phyloP scores from a whole-genome alignment of 2,113 vertebrate genomes.

The Cygnus buccinator region DNA sequence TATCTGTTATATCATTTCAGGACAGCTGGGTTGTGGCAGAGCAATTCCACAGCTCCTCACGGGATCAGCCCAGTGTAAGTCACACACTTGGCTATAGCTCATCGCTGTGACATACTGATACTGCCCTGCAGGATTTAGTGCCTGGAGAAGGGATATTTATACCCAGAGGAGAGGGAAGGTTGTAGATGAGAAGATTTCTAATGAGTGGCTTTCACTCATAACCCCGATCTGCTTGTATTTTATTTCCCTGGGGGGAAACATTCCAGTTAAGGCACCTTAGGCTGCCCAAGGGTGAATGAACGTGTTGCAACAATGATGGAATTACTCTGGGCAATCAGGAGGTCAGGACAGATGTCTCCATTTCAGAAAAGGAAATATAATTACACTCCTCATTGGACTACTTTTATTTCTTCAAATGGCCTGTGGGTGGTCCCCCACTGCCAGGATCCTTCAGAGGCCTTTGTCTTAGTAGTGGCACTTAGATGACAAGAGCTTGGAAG shows the following conservation, averaged over 20 bases:
- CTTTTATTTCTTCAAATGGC: neutral
- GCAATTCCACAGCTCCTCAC: fast-evolving
- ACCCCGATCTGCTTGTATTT: neutral
- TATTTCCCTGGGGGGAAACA: neutral
- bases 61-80: neutral
- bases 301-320: neutral
- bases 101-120: neutral
- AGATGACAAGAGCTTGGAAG: neutral
- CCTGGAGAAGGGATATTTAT: neutral
- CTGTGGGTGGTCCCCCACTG: neutral
- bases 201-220: neutral
- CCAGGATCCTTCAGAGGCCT: neutral
- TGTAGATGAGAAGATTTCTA: neutral
- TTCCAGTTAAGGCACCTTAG: neutral
- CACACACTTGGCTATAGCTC: neutral
- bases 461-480: neutral
- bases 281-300: neutral
- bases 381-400: neutral
- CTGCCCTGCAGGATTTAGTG: neutral
- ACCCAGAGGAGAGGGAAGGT: neutral
- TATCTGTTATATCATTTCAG: neutral
- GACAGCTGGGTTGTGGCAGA: neutral
- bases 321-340: neutral
- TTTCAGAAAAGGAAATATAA: neutral
- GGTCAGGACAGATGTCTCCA: neutral